Base-by-base conservation (phyloP, 2,888 invertebrate species). In the Uropetala carovei region DNA sequence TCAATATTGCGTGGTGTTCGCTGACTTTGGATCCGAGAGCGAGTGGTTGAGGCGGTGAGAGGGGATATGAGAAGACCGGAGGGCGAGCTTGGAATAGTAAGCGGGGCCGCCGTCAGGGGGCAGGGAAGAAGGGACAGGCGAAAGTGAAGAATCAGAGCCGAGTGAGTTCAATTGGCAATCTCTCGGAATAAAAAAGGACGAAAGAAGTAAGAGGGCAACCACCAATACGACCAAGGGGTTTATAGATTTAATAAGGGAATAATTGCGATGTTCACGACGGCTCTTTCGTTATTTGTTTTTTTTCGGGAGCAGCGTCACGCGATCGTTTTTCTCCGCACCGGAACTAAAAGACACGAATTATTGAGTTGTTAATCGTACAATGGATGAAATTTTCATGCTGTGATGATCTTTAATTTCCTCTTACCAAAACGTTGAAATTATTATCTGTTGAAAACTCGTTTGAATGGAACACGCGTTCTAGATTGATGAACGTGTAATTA, bases 31-130 rank as follows among this genome's bases (percentile, higher is more conserved):
- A 86, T 59, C 86, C 30, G 86, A n/a, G 89, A 43, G 59, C 89
- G 22, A 27, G 86, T 11, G n/a, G 64, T 27, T 89, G 27, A 18
- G 86, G 27, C 30, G 68, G 43, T 13, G 22, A 58, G 27, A 16
- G 86, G 22, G 60, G 86, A 13, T 59, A n/a, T 43, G 82, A 82
- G 82, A 82, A 82, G 82, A 82, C 14, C 30, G 30, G 43, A 30
- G 14, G n/a, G 85, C 86, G 60, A 60, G 86, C 16, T 60, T 64
- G 43, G 89, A 64, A 89, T 89, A 89, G 89, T 89, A 89, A 89
- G 64, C 18, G 89, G 43, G 59, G 30, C 27, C 59, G 16, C 86
- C 86, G 64, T 89, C 89, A 89, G 64, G 64, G 64, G 89, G 89
- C 58, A 85, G 85, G 22, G 57, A 64, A 64, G 68, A 68, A 68